Percentiles rank a stretch among this genome's conserved stretches.
Conservation (phyloP, 1,140 invertebrate species). For the Zaprionus gabonicus region DNA sequence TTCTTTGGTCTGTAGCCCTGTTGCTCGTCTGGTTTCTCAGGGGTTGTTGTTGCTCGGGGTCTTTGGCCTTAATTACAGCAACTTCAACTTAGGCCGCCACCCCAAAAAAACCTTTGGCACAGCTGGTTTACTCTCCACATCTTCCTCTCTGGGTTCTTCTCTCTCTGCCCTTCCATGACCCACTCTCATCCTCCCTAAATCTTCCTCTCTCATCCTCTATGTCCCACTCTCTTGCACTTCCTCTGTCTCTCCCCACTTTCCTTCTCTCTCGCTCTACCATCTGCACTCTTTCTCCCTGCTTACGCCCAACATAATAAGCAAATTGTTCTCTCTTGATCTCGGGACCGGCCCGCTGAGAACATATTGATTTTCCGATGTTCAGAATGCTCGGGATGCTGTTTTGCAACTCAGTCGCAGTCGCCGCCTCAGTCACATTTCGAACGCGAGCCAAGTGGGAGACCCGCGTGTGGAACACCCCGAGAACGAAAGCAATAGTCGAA, state of each 20-base stretch:
- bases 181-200: neutral
- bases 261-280: neutral
- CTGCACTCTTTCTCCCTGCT: neutral
- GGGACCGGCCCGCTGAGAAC: slow-evolving; percentile 4
- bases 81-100: slow-evolving; percentile 48
- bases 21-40: slow-evolving; percentile 32
- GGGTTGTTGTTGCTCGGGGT: slow-evolving; percentile 66
- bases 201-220: neutral
- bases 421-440: slow-evolving; percentile 68
- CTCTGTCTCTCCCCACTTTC: neutral
- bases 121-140: neutral
- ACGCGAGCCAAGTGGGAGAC: slow-evolving; percentile 51
- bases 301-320: neutral
- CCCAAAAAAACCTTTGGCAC: slow-evolving; percentile 27
- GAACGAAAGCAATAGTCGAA: slow-evolving; percentile 28
- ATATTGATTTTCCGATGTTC: slow-evolving; percentile 69
- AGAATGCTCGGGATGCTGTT: slow-evolving; percentile 65
- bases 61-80: slow-evolving; percentile 70
- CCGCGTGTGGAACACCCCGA: slow-evolving; percentile 7
- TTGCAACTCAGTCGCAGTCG: slow-evolving; percentile 13
- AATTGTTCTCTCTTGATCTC: slow-evolving; percentile 12
- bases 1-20: slow-evolving; percentile 31
- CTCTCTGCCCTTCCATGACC: neutral
- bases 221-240: neutral
- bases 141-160: neutral